Base-by-base conservation (phyloP, 2,888 invertebrate genomes). In the Leucoptera coffeella region DNA sequence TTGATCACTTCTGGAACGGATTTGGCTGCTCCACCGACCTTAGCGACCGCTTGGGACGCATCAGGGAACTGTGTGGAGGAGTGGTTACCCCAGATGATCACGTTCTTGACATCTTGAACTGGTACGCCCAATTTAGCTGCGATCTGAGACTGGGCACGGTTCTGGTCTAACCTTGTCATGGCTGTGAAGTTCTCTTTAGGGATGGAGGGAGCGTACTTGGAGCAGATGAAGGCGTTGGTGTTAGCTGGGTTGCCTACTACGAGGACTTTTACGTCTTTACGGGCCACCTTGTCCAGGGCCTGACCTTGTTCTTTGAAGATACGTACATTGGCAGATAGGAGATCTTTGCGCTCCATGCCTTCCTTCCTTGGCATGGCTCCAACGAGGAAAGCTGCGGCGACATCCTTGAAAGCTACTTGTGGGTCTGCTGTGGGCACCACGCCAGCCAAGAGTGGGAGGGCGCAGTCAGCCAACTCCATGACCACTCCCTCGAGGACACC, bases 181-280 rank as follows among this genome's bases (percentile, higher is more conserved):
- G 96, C 96, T 20, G 91, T 87, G 58, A 99, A 97, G 61, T 97
- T 97, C 51, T 90, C 85, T 41, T 83, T 84, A 11, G 97, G 95
- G 47, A 99, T 96, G 12, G 91, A 87, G 9, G 95, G 94, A 14
- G 94, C 94, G 51, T 93, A 96, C 48, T 91, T 90, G 8, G 91
- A 86, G 55, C 94, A 93, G 39, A 99, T 91, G 26, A 92, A 67
- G 8, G 96, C 96, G 65, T 99, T 99, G 3, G 99, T 99, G 57
- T 99, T 99, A 11, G 99, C 99, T 26, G 99, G 99, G 60, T 99
- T 99, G 22, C 99, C 99, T 38, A 99, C 99, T 19, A 99, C 97
- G 23, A 99, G 74, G 3, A 78, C 91, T 73, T 95, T 97, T 22
- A 95, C 88, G 50, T 84, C 84, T 48, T 95, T 95, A 41, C 85